These are phyloP conservation scores for Ischnura elegans DNA, from an alignment of 2,888 invertebrate species.

Conservation along the genomic window DNA sequence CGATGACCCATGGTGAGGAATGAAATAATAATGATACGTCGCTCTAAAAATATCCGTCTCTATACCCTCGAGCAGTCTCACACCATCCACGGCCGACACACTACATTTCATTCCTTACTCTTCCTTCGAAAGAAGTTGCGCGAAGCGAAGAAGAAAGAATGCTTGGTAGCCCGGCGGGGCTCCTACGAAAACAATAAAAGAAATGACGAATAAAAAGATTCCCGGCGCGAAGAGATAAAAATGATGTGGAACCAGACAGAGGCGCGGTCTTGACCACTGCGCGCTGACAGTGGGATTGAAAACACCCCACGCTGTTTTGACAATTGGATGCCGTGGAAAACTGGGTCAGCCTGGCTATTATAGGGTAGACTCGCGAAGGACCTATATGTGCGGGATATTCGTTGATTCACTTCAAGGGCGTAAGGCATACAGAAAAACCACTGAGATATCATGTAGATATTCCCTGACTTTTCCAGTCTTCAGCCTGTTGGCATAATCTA, in stretches of 20 bases:
- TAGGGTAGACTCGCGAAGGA: neutral
- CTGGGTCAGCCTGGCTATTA: neutral
- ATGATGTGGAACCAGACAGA: neutral
- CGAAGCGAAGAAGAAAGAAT: neutral
- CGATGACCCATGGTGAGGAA: slow-evolving; percentile 1
- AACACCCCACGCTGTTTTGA: neutral
- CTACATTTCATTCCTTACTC: neutral
- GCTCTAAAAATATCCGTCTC: slow-evolving; percentile 19
- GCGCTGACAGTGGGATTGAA: neutral
- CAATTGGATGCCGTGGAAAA: neutral
- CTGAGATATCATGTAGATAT: too few species aligned
- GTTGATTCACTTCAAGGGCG: neutral
- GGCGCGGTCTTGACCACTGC: neutral
- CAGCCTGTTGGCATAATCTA: neutral
- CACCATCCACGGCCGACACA: neutral
- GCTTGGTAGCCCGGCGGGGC: neutral
- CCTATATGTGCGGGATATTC: neutral
- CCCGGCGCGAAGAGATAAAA: neutral
- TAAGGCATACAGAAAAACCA: neutral
- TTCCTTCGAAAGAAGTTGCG: neutral
- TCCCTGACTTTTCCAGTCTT: neutral
- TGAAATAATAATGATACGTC: slow-evolving; percentile 43
- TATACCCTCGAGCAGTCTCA: neutral
- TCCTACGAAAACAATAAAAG: neutral
- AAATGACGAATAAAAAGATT: neutral